phyloP scores from a whole-genome alignment of 2,797 vertebrate genomes.

The Neosalanx taihuensis region DNA sequence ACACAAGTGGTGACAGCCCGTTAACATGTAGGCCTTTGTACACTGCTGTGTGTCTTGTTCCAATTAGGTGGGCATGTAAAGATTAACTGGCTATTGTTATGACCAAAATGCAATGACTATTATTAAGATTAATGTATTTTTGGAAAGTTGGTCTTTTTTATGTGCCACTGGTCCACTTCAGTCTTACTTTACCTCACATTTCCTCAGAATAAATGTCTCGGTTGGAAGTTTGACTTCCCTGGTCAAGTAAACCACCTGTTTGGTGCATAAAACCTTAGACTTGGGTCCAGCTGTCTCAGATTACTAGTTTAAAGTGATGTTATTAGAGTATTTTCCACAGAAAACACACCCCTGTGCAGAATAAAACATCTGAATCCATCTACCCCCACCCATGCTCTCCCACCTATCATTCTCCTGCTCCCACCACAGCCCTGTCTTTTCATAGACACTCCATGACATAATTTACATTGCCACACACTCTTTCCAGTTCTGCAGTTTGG shows the following conservation, averaged over 20 bases:
- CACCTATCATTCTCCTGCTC: slow-evolving; percentile 2
- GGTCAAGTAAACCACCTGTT: slow-evolving; percentile 9
- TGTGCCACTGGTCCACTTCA: too few relatives aligned
- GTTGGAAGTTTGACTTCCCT: slow-evolving; percentile 3
- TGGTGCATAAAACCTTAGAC: slow-evolving; percentile 6
- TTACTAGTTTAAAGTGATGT: neutral
- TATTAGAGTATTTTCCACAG: slow-evolving; percentile 15
- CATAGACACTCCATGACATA: slow-evolving; percentile 48
- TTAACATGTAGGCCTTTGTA: neutral
- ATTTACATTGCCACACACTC: slow-evolving; percentile 46
- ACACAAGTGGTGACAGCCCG: neutral
- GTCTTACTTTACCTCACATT: too few relatives aligned
- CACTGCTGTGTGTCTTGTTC: neutral
- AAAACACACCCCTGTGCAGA: slow-evolving; percentile 22
- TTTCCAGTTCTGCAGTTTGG: slow-evolving; percentile 42
- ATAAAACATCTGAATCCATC: slow-evolving; percentile 12
- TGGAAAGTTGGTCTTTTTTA: too few relatives aligned
- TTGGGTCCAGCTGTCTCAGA: slow-evolving; percentile 13
- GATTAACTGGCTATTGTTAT: too few relatives aligned
- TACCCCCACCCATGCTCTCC: neutral
- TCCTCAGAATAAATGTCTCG: neutral
- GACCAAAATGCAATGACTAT: too few relatives aligned
- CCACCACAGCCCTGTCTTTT: slow-evolving; percentile 23
- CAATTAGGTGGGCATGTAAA: neutral
- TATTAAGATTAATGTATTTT: too few relatives aligned